Base-by-base conservation (phyloP, 2,797 vertebrate genomes). In the Dromococcyx pavoninus region DNA sequence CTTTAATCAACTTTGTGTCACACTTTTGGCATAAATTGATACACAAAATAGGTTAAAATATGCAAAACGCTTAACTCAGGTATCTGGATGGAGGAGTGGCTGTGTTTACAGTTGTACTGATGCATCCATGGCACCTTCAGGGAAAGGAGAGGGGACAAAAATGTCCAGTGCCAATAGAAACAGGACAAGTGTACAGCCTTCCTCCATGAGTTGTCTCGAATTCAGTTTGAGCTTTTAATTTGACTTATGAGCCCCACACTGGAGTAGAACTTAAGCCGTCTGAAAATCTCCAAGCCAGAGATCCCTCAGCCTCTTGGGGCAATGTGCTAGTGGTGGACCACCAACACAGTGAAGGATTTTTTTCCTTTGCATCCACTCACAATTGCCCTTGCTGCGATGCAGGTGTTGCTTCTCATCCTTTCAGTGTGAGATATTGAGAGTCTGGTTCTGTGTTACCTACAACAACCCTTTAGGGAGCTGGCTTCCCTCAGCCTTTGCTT, bases 221-320 rank as follows among this genome's bases (percentile, higher is more conserved):
- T 79, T 62, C 50, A 35, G 0, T 64, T 50, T 69, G 43, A 86
- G 9, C 8, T 84, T 71, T 64, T 27, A 28, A 28, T 50, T 62
- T 72, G 44, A 28, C 23, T 73, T 35, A 12, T 0, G 0, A 73
- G 46, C 12, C 1, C 0, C 12, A 54, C 2, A 4, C 3, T 53
- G 7, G 12, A 50, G 25, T 30, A 32, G 43, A 86, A 13, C 32
- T 84, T 57, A 78, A 39, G 13, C 2, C 73, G 79, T 83, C 60
- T 28, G 1, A 37, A 72, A 79, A 60, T n/a, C 21, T 62, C 8
- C 15, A 41, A 30, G 48, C 57, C 21, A 33, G 48, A 79, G 28
- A 28, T 76, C 19, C 32, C 28, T 3, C 39, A 60, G 3, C 32
- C 10, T 60, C 33, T 33, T 2, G 7, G 11, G 53, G 7, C 17